Evolutionary conservation across 2,797 vertebrate species (phyloP).

Genomic region (Aldrovandia affinis): DNA sequence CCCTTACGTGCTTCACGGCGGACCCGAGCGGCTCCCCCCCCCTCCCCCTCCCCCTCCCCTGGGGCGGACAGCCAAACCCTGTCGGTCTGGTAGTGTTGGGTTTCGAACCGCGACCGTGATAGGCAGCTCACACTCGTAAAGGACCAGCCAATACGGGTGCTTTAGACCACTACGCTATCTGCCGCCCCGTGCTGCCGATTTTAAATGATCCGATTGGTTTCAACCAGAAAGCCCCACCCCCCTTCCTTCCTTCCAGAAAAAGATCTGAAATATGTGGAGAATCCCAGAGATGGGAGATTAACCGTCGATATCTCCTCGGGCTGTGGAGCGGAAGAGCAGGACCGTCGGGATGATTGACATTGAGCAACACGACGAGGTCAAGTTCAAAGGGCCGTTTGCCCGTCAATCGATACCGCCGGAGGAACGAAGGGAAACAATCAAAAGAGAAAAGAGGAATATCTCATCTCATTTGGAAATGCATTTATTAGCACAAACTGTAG

Average conservation of each 20-base stretch:
- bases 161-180: no score
- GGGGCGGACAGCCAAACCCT: no score
- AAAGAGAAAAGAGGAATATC: constrained; percentile 44
- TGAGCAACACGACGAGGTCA: constrained; percentile 55
- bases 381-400: constrained; percentile 58
- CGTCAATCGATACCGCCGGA: constrained; percentile 53
- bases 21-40: no score
- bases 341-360: constrained; percentile 54
- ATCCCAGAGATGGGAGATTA: constrained; percentile 43
- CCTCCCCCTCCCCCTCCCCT: no score
- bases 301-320: constrained; percentile 47
- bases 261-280: constrained; percentile 44
- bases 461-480: constrained; percentile 63
- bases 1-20: no score
- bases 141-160: no score
- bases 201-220: background rate
- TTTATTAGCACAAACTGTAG: constrained; percentile 59
- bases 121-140: no score
- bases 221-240: background rate
- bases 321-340: constrained; percentile 36
- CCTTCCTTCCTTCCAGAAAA: constrained; percentile 24
- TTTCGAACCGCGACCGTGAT: no score
- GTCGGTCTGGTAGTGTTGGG: no score
- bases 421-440: constrained; percentile 52
- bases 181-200: no score